These are phyloP conservation scores for Tauraco hartlaubi DNA, from an alignment of 2,797 vertebrate species.

Conservation along the genomic window DNA sequence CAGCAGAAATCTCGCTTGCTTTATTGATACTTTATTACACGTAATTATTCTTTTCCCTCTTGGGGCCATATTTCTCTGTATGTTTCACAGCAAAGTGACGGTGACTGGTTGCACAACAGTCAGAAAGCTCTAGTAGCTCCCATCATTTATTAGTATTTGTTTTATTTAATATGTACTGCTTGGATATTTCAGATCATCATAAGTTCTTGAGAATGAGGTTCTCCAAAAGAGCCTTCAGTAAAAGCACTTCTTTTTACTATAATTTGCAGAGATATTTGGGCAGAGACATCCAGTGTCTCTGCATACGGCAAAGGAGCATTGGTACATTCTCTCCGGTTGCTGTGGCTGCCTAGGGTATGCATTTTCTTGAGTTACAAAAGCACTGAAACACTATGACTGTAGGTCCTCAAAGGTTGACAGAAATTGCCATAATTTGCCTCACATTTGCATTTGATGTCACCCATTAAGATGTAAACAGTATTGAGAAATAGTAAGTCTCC, in stretches of 20 bases:
- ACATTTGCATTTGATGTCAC: background rate
- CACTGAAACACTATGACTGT: background rate
- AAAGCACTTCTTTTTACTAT: background rate
- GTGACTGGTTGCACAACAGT: background rate
- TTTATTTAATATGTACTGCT: background rate
- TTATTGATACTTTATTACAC: background rate
- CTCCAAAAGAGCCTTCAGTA: background rate
- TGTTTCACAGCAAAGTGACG: background rate
- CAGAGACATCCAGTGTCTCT: background rate
- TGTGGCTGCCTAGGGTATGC: background rate
- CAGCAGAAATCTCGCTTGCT: background rate
- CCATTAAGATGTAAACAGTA: background rate
- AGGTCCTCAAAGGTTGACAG: background rate
- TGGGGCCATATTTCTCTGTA: background rate
- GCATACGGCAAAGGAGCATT: background rate
- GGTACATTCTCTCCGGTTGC: background rate
- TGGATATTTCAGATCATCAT: background rate
- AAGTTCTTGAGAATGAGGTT: background rate
- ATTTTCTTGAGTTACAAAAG: background rate
- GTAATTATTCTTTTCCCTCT: background rate
- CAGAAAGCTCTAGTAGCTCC: background rate
- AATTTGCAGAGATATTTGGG: background rate
- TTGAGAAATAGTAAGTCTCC: background rate
- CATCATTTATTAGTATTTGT: background rate
- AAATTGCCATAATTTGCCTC: background rate